phyloP scores from a whole-genome alignment of 2,113 vertebrate species.

The Pollimyrus isidori region DNA sequence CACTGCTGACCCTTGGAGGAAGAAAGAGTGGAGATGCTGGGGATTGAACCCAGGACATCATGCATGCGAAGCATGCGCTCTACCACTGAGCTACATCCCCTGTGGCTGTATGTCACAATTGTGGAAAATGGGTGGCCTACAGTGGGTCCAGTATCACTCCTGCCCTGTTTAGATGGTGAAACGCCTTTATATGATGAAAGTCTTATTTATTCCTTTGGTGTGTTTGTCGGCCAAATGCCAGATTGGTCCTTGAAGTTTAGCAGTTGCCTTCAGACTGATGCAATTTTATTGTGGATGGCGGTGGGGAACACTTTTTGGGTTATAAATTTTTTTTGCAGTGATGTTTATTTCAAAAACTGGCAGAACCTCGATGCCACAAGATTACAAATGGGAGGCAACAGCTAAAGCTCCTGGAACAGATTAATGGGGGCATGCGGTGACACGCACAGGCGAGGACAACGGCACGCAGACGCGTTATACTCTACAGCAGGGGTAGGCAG shows the following conservation, averaged over 20 bases:
- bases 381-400: no score
- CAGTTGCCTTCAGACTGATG: background rate
- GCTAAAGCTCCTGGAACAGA: no score
- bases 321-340: no score
- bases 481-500: no score
- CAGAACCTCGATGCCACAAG: no score
- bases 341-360: no score
- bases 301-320: no score
- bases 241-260: background rate
- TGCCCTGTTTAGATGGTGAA: background rate
- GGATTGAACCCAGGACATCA: slow-evolving; percentile 75
- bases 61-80: slow-evolving; percentile 75
- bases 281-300: background rate
- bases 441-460: no score
- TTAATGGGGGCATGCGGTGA: no score
- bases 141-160: background rate
- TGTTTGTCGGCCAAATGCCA: background rate
- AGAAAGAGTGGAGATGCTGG: slow-evolving; percentile 63
- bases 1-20: background rate
- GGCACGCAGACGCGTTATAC: no score
- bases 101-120: background rate
- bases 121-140: background rate
- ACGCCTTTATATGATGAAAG: background rate
- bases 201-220: background rate
- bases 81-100: slow-evolving; percentile 79